Percentiles rank a stretch among this genome's conserved stretches.
Evolutionary conservation across 2,888 invertebrate species (phyloP).

Genomic region (Drosophila phalerata): DNA sequence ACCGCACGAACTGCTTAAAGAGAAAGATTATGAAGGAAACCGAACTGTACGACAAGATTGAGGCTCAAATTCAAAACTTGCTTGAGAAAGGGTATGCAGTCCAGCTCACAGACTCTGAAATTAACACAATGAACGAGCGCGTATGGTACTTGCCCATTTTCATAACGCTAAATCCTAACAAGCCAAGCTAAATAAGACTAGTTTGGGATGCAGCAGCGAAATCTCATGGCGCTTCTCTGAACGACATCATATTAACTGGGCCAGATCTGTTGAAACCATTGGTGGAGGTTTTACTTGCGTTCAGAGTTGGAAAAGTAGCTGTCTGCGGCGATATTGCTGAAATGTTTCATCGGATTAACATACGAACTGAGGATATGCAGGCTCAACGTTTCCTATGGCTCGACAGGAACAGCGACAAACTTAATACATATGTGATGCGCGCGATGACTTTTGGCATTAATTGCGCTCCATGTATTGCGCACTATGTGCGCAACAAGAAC

Average conservation of each 20-base stretch:
- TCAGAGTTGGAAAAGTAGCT: neutral
- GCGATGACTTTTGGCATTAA: neutral
- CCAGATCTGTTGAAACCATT: neutral
- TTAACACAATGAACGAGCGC: neutral
- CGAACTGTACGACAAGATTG: neutral
- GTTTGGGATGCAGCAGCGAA: neutral
- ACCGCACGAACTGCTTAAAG: too few species aligned
- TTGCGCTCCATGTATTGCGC: neutral
- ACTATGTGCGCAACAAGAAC: too few species aligned
- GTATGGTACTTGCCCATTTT: neutral
- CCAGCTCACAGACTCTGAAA: neutral
- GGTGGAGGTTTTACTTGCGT: too few species aligned
- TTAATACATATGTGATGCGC: neutral
- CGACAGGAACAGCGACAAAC: neutral
- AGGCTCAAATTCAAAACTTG: neutral
- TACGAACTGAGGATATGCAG: neutral
- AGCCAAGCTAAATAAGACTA: neutral
- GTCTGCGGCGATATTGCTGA: neutral
- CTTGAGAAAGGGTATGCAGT: neutral
- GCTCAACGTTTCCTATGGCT: neutral
- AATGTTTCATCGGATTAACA: neutral
- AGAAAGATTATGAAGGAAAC: neutral
- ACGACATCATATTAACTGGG: neutral
- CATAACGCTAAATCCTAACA: neutral
- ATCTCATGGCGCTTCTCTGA: neutral